Evolutionary conservation across 2,113 vertebrate species (phyloP).

Genomic region (Toxotes jaculatrix): DNA sequence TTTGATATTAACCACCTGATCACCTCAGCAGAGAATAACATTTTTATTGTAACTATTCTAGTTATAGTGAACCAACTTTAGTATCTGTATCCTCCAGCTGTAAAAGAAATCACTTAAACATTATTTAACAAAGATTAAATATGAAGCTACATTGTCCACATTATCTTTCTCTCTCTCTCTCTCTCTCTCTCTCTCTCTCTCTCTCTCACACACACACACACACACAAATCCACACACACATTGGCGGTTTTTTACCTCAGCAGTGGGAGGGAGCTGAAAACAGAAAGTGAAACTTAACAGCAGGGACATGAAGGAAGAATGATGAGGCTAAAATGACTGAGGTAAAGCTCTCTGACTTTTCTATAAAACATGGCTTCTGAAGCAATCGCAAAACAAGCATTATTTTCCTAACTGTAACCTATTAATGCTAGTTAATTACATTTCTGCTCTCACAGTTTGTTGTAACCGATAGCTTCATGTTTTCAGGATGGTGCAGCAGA

Average conservation of each 20-base stretch:
- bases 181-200: not conserved
- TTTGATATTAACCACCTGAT: not conserved
- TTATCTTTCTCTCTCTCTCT: not conserved
- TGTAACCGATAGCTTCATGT: not conserved
- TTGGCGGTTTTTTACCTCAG: not conserved
- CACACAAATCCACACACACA: not conserved
- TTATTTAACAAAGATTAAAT: not conserved
- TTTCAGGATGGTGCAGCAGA: not conserved
- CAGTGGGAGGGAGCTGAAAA: constrained; percentile 51
- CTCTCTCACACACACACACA: not conserved
- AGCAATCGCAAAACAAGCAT: not conserved
- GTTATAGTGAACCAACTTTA: not conserved
- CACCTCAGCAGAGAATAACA: not conserved
- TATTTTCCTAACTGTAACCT: not conserved
- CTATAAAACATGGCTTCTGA: not conserved
- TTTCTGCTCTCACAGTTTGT: not conserved
- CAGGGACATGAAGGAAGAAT: constrained; percentile 13
- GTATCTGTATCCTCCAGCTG: not conserved
- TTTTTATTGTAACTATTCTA: not conserved
- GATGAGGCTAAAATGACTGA: constrained; percentile 44
- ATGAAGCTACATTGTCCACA: not conserved
- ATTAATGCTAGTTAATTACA: accelerated
- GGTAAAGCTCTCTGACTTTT: constrained; percentile 50
- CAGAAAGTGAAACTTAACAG: constrained; percentile 73
- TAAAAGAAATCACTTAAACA: too few relatives aligned